These are phyloP conservation scores for Mormyrus lacerda DNA, from an alignment of 2,113 vertebrate species.

Conservation along the genomic window DNA sequence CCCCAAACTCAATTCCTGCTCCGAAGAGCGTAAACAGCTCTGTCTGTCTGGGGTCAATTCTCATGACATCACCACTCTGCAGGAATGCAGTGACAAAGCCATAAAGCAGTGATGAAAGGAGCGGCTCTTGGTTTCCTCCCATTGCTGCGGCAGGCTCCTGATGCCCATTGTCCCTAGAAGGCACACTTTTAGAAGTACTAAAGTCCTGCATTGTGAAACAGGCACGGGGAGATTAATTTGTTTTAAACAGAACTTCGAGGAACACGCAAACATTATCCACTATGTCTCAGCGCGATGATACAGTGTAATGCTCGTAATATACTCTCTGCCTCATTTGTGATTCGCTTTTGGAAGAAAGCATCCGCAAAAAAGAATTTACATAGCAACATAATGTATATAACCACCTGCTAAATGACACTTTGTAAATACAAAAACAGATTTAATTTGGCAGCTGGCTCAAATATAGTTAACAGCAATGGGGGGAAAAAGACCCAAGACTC, in stretches of 20 bases:
- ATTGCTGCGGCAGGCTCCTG: neutral
- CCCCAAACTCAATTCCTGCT: constrained; percentile 1
- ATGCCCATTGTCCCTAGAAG: neutral
- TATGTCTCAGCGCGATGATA: neutral
- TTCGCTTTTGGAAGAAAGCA: neutral
- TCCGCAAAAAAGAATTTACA: neutral
- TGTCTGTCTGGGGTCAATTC: constrained; percentile 13
- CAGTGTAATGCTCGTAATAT: neutral
- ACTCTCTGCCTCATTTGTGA: neutral
- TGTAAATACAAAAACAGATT: neutral
- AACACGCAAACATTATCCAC: neutral
- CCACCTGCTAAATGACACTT: neutral
- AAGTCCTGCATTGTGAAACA: neutral
- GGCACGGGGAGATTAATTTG: neutral
- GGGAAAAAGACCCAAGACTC: neutral
- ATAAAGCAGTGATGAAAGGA: constrained; percentile 6
- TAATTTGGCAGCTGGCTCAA: neutral
- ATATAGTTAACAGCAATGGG: neutral
- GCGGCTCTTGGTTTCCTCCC: neutral
- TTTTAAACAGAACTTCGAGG: neutral
- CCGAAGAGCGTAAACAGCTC: constrained; percentile 15
- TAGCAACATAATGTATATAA: neutral
- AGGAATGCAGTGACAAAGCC: constrained; percentile 11
- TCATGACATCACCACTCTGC: constrained; percentile 13
- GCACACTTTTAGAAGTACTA: constrained; percentile 5